These are phyloP conservation scores for Branchinecta lynchi DNA, from an alignment of 1,140 invertebrate species.

Conservation along the genomic window DNA sequence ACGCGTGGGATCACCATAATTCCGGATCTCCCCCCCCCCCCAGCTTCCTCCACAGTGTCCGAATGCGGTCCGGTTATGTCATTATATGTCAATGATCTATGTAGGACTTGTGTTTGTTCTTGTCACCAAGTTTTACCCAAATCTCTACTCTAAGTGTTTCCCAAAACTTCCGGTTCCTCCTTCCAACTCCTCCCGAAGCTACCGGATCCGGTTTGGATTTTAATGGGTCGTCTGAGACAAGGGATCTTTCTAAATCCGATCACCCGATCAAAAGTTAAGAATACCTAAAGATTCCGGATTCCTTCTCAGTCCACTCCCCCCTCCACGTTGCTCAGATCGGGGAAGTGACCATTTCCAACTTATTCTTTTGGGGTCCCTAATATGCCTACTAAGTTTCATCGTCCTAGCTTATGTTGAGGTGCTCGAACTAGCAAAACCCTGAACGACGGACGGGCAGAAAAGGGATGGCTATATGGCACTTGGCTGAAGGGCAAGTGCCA, in stretches of 20 bases:
- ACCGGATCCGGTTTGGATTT: slow-evolving; percentile 4
- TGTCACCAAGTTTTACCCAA: neutral
- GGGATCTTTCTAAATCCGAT: slow-evolving; percentile 6
- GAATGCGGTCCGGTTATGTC: neutral
- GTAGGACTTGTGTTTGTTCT: slow-evolving; percentile 5
- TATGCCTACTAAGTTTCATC: too few species aligned
- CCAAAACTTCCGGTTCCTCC: neutral
- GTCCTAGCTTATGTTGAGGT: too few species aligned
- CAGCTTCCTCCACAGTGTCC: neutral
- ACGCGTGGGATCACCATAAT: neutral
- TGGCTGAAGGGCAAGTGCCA: too few species aligned
- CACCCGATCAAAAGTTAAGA: slow-evolving; percentile 1
- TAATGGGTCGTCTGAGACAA: neutral
- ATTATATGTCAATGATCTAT: neutral
- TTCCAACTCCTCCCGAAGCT: neutral
- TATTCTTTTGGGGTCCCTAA: too few species aligned
- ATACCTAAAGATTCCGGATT: neutral
- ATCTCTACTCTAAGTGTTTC: slow-evolving; percentile 5
- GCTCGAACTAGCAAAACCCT: too few species aligned
- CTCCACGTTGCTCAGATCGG: neutral
- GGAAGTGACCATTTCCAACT: too few species aligned
- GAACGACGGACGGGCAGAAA: too few species aligned
- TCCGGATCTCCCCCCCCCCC: neutral
- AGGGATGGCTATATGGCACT: too few species aligned
- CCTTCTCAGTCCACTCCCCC: neutral